Evolutionary conservation across 2,888 invertebrate genomes (phyloP).

Genomic region (Diarsia rubi): DNA sequence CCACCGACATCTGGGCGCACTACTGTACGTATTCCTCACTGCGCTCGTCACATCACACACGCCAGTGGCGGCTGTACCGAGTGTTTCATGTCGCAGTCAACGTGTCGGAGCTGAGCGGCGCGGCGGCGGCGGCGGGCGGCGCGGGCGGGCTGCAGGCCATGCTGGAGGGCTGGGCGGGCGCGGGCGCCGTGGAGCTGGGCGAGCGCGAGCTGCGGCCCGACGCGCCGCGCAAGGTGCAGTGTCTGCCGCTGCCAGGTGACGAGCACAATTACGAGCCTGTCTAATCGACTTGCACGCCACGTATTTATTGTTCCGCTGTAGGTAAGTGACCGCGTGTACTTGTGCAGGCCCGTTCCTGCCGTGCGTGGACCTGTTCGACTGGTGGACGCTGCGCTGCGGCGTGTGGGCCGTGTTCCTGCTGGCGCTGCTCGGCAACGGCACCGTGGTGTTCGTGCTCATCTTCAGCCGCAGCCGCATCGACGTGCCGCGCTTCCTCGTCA

Average conservation of each 20-base stretch:
- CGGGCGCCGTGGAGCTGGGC: slow-evolving; percentile 65
- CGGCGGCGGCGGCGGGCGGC: slow-evolving; percentile 65
- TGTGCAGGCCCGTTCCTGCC: slow-evolving; percentile 97
- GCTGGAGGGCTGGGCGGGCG: slow-evolving; percentile 70
- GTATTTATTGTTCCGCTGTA: background rate
- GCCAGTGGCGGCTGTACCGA: background rate
- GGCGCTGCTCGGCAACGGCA: slow-evolving; percentile 98
- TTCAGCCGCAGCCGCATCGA: slow-evolving; percentile 98
- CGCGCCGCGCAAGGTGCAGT: slow-evolving; percentile 91
- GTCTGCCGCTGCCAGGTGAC: slow-evolving; percentile 95
- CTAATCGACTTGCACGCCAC: background rate
- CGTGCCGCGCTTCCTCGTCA: slow-evolving; percentile 98
- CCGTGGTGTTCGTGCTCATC: slow-evolving; percentile 97
- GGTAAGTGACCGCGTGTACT: background rate
- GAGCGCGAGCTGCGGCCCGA: slow-evolving; percentile 69
- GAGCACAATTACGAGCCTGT: background rate
- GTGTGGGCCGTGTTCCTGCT: slow-evolving; percentile 99
- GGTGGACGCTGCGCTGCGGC: slow-evolving; percentile 99
- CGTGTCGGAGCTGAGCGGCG: slow-evolving; percentile 74
- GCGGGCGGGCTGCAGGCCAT: slow-evolving; percentile 68
- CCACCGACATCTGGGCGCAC: slow-evolving; percentile 96
- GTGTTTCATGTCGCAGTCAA: slow-evolving; percentile 72
- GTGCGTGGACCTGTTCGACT: slow-evolving; percentile 98
- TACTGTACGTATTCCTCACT: slow-evolving; percentile 91
- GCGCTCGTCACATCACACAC: background rate